Evolutionary conservation across 2,797 vertebrate species (phyloP).

Genomic region (Psittacula echo): DNA sequence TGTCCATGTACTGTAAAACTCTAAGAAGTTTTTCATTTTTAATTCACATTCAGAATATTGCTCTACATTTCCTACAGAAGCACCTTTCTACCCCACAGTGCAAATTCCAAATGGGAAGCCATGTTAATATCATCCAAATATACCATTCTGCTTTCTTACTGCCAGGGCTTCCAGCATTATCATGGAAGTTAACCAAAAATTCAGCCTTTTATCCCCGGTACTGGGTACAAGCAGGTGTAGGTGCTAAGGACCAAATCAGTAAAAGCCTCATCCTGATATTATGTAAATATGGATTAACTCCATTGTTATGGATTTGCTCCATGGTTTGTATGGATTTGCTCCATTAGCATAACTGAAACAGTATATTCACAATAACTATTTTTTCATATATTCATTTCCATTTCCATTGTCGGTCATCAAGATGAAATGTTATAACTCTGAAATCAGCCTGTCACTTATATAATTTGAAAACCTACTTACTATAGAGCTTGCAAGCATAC

Average conservation of each 20-base stretch:
- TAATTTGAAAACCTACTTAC: constrained; percentile 44
- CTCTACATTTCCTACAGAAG: not conserved
- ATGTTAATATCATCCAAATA: not conserved
- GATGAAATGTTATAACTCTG: constrained; percentile 33
- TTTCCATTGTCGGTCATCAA: constrained; percentile 9
- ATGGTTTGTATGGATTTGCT: not conserved
- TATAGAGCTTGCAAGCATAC: constrained; percentile 22
- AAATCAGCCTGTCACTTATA: constrained; percentile 47
- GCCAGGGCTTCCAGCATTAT: not conserved
- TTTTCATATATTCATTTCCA: not conserved
- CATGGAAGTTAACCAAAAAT: not conserved
- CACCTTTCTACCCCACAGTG: not conserved
- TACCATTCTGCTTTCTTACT: not conserved
- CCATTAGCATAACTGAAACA: not conserved
- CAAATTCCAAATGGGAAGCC: not conserved
- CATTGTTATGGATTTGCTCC: not conserved
- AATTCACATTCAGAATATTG: not conserved
- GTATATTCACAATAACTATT: not conserved
- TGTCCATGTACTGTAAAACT: not conserved
- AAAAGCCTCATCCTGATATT: not conserved
- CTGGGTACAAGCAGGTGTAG: not conserved
- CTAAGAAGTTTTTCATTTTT: not conserved
- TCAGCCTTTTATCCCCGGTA: not conserved
- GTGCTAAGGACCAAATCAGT: not conserved
- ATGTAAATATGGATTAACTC: not conserved